phyloP scores from a whole-genome alignment of 2,797 vertebrate species.

The Phoebastria nigripes region DNA sequence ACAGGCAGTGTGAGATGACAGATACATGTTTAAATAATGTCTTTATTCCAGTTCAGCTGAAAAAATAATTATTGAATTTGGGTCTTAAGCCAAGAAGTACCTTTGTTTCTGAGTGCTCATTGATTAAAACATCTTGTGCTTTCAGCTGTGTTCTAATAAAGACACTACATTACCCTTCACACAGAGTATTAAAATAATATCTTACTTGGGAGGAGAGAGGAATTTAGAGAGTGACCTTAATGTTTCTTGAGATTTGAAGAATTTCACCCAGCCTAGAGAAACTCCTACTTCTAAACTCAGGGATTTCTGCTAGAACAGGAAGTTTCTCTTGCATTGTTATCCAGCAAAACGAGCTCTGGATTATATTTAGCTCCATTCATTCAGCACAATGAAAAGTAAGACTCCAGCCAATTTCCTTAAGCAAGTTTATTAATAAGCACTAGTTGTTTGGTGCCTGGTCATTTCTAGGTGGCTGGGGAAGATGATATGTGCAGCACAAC shows the following conservation, averaged over 20 bases:
- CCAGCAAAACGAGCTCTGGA: conserved; percentile 21
- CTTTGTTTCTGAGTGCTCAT: conserved; percentile 29
- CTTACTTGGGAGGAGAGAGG: neutral
- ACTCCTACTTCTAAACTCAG: conserved; percentile 3
- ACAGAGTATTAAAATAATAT: neutral
- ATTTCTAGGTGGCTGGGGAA: neutral
- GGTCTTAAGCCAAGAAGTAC: conserved; percentile 35
- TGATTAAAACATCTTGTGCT: conserved; percentile 37
- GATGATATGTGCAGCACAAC: neutral
- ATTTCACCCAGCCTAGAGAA: conserved; percentile 24
- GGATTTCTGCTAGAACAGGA: conserved; percentile 56
- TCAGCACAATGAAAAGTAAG: conserved; percentile 46
- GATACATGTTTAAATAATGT: conserved; percentile 49
- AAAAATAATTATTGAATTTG: conserved; percentile 53
- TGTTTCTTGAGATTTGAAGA: conserved; percentile 43
- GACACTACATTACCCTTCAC: neutral
- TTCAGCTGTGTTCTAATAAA: conserved; percentile 15
- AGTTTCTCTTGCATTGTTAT: conserved; percentile 51
- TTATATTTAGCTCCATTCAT: conserved; percentile 68
- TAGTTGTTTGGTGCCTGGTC: neutral
- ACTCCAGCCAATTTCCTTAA: conserved; percentile 52
- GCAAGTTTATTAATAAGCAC: conserved; percentile 42
- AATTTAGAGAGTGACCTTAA: conserved; percentile 13
- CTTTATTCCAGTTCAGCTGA: conserved; percentile 53
- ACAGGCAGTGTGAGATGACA: conserved; percentile 23